These are phyloP conservation scores for Papilio aristodemus DNA, from an alignment of 1,140 invertebrate genomes.

Conservation along the genomic window DNA sequence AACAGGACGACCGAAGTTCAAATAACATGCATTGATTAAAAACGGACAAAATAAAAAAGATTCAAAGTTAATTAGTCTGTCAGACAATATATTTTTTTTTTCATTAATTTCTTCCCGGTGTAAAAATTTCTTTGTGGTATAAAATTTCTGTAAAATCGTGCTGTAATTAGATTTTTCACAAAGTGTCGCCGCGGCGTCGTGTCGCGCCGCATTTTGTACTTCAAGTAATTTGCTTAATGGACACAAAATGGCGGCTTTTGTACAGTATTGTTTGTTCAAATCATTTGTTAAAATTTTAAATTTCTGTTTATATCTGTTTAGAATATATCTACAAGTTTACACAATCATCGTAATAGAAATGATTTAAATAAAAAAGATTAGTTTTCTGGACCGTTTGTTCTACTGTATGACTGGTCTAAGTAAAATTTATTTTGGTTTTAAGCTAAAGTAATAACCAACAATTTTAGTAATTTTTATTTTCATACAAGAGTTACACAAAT, in stretches of 20 bases:
- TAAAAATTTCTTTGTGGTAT: conserved; percentile 8
- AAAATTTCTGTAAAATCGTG: conserved; percentile 2
- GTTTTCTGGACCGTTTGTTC: too few relatives aligned
- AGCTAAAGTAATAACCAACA: too few relatives aligned
- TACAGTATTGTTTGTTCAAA: neutral
- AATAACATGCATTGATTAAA: neutral
- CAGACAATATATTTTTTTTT: neutral
- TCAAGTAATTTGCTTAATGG: conserved; percentile 21
- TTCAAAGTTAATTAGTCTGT: conserved; percentile 1
- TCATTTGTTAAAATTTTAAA: conserved; percentile 2
- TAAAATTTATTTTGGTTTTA: too few relatives aligned
- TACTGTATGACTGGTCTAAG: too few relatives aligned
- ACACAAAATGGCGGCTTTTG: neutral
- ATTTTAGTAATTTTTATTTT: too few relatives aligned
- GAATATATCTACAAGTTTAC: too few relatives aligned
- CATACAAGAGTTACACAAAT: too few relatives aligned
- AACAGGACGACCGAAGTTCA: too few relatives aligned
- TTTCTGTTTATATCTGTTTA: neutral
- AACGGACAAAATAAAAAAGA: neutral
- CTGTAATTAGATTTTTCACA: conserved; percentile 15
- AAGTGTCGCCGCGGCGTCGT: conserved; percentile 1
- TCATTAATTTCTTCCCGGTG: neutral
- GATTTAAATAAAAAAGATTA: too few relatives aligned
- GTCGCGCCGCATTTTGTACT: neutral
- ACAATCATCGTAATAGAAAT: too few relatives aligned